Evolutionary conservation across 2,888 invertebrate species (phyloP), one percentile per base, ranked within the genome.

Genomic region (Omphaloscelis lunosa): DNA sequence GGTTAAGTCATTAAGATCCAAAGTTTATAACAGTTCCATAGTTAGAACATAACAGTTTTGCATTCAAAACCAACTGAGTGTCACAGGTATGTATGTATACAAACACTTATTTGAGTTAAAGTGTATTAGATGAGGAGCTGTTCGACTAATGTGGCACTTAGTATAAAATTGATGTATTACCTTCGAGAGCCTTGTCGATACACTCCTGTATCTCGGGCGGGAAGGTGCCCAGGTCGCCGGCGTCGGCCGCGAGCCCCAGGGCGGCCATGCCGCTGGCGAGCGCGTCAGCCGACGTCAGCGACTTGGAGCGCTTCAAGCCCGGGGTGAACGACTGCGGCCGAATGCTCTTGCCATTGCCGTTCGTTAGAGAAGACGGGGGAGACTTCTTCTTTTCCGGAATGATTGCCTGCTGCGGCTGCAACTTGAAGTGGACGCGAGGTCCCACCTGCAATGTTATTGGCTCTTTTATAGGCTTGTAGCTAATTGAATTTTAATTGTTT

Each of bases 291-390:
- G 98, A 98, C 17, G 98, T 98, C 88, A 98, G 94, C 77, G 98
- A 98, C 94, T 98, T 98, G 80, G 98, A 98, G 68, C 98, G 97
- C 95, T 98, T 98, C 81, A 98, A 93, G n/a, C 97, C 95, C 20
- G 96, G 93, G 67, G 95, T 91, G 90, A 95, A 95, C 41, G 94
- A 92, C 90, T 95, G 96, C 51, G 96, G 95, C 59, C 96, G 94
- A 79, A 95, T 90, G 87, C 94, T 95, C 91, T 95, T 95, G 82
- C 96, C 95, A 76, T 95, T 96, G 68, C 96, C 96, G 79, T 96
- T 96, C 73, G 95, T 93, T 23, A 96, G 89, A 0, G 96, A 93
- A 78, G 95, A 91, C 29, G 97, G 94, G 0, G 96, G 94, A 6
- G 96, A 95, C 87, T 95, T 95, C 93, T 96, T 96, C 94, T 97